Evolutionary conservation across 2,797 vertebrate species (phyloP), one percentile per base, ranked within the genome.

Genomic region (Chlorospingus flavigularis): DNA sequence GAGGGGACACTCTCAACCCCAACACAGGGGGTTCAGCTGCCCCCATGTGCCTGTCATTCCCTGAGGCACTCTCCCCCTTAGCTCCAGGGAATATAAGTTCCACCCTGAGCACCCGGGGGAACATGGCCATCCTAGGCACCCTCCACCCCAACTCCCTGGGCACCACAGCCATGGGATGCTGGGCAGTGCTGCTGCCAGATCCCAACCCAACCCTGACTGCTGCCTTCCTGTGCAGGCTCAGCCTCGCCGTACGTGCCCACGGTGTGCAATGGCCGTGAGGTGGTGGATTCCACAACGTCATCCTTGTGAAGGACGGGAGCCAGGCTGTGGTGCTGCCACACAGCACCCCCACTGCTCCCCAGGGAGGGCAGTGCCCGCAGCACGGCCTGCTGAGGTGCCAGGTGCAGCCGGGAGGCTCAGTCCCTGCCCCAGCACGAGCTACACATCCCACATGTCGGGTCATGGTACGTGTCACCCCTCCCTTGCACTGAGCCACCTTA

Each of bases 261-360:
- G 0, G 99, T 99, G 92, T 99, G 99, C 95, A 99, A 99, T 1
- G 99, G 99, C 28, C 98, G 99, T 2, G 99, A 99, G 96, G 99
- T 99, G 91, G 99, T 99, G 92, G 99, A 99, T 96, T 99, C 99
- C 40, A 99, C 99, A 0, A 99, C 99, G 0, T 99, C 99, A 4
- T 99, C 99, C 39, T 98, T 99, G 97, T 99, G 98, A 99, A 96
- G 77, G 47, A 65, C 16, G 24, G 45, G 65, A 68, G n/a, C 76
- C 87, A 88, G 88, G 90, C 57, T 4, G 1, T 19, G 74, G 74
- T 86, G 95, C 76, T 62, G 73, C 53, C 11, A 11, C 33, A 2
- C 0, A 16, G 79, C 72, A 57, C 45, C n/a, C n/a, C 6, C 1
- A 47, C 53, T 51, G 28, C 50, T 50, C 63, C 30, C 63, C n/a